Conservation (phyloP, 2,888 invertebrate species). For the Diaperis boleti region DNA sequence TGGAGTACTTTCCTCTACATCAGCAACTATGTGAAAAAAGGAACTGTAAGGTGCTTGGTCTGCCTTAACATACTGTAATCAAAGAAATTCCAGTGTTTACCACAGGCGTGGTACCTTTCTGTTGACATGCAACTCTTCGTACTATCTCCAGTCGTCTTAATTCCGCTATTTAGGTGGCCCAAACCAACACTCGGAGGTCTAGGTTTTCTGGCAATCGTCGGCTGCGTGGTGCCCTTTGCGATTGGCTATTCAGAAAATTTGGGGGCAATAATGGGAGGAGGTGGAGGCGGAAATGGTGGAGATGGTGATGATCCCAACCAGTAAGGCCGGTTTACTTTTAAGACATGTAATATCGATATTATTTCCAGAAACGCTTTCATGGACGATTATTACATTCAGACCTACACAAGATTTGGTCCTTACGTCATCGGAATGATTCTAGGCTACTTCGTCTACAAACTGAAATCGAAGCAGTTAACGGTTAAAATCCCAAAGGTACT, state of each 20-base stretch:
- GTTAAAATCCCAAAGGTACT: too few relatives aligned
- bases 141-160: conserved; percentile 50
- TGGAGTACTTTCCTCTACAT: conserved; percentile 38
- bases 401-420: conserved; percentile 26
- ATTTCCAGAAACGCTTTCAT: not conserved
- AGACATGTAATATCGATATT: not conserved
- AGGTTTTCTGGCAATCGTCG: conserved; percentile 10
- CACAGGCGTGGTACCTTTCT: conserved; percentile 54
- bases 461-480: not conserved
- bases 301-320: too few relatives aligned
- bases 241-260: conserved; percentile 8
- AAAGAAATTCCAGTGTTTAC: conserved; percentile 49
- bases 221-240: conserved; percentile 22
- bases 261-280: not conserved
- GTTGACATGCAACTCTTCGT: conserved; percentile 55
- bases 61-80: conserved; percentile 30
- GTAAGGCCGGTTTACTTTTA: not conserved
- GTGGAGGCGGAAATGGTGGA: too few relatives aligned
- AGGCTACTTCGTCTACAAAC: conserved; percentile 25
- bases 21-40: conserved; percentile 27
- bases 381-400: conserved; percentile 17
- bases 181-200: conserved; percentile 31
- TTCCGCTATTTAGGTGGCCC: conserved; percentile 45
- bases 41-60: conserved; percentile 7
- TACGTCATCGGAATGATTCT: conserved; percentile 35